Conservation (phyloP, 2,113 vertebrate species). For the Polypterus bichir region DNA sequence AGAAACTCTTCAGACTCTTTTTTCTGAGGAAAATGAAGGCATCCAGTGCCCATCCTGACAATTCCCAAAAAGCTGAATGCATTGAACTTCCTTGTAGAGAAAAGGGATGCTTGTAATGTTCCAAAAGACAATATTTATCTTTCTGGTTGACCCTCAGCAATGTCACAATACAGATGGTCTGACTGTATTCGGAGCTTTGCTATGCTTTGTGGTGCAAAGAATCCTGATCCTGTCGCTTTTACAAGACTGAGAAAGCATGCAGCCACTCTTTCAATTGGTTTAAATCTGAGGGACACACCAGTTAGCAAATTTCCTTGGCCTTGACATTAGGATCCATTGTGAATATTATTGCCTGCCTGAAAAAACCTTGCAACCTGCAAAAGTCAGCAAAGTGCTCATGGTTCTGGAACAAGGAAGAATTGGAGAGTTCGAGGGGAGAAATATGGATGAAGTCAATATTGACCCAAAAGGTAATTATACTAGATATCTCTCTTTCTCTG, state of each 20-base stretch:
- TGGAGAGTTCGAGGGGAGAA: too few species aligned
- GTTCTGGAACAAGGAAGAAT: constrained; percentile 15
- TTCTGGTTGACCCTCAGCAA: constrained; percentile 15
- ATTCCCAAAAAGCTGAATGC: constrained; percentile 22
- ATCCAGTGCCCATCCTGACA: constrained; percentile 20
- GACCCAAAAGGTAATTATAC: constrained; percentile 20
- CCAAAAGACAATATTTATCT: constrained; percentile 15
- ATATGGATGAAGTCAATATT: constrained; percentile 18
- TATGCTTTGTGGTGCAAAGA: constrained; percentile 11
- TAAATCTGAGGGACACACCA: constrained; percentile 8
- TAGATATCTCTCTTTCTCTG: too few species aligned
- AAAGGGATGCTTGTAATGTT: constrained; percentile 18
- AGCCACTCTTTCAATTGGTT: constrained; percentile 6
- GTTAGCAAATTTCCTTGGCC: constrained; percentile 7
- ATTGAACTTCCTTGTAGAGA: constrained; percentile 22
- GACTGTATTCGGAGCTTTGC: constrained; percentile 22
- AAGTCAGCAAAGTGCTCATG: constrained; percentile 18
- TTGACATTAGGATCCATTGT: constrained; percentile 15
- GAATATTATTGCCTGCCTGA: constrained; percentile 18
- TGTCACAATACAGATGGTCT: constrained; percentile 19
- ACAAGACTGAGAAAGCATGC: constrained; percentile 17
- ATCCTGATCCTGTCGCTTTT: constrained; percentile 8
- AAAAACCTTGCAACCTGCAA: constrained; percentile 12
- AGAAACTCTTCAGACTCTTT: constrained; percentile 21
- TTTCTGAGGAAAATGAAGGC: constrained; percentile 19